Conservation (phyloP, 92 coral and sea anemone genomes). For the Epizoanthus ramosus region DNA sequence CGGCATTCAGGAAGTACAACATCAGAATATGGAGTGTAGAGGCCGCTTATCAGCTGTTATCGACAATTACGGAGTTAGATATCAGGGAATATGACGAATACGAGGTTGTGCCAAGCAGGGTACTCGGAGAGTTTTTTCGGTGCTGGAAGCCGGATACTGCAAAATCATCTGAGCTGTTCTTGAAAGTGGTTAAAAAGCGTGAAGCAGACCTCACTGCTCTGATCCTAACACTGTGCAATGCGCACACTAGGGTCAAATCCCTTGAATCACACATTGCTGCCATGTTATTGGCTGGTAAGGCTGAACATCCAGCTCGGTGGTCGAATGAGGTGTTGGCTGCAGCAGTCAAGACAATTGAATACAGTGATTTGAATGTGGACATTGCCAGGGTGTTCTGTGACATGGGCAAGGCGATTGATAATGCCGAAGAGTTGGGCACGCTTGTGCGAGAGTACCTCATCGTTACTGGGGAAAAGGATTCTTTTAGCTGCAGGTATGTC, state of each 20-base stretch:
- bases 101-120: conserved; percentile 66
- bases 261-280: conserved; percentile 77
- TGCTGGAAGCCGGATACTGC: conserved; percentile 70
- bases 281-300: conserved; percentile 67
- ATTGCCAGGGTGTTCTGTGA: conserved; percentile 82
- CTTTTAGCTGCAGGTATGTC: conserved; percentile 62
- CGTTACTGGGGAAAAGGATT: conserved; percentile 85
- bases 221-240: conserved; percentile 78
- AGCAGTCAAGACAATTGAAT: conserved; percentile 78
- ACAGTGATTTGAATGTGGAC: conserved; percentile 85
- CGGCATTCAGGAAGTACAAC: conserved; percentile 40
- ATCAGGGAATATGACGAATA: conserved; percentile 79
- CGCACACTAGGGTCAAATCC: conserved; percentile 64
- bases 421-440: conserved; percentile 77
- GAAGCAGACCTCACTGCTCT: conserved; percentile 68
- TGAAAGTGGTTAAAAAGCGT: conserved; percentile 71
- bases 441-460: conserved; percentile 83
- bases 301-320: conserved; percentile 72
- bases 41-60: conserved; percentile 64
- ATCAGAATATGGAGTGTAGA: conserved; percentile 67
- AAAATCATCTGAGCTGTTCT: conserved; percentile 56
- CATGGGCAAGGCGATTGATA: conserved; percentile 76
- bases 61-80: conserved; percentile 59
- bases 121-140: conserved; percentile 70
- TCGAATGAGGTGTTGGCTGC: conserved; percentile 73